A percentile compares a stretch with the other conserved stretches of the same genome.
phyloP scores from a whole-genome alignment of 2,888 invertebrate species.

The Lithophane leautieri region DNA sequence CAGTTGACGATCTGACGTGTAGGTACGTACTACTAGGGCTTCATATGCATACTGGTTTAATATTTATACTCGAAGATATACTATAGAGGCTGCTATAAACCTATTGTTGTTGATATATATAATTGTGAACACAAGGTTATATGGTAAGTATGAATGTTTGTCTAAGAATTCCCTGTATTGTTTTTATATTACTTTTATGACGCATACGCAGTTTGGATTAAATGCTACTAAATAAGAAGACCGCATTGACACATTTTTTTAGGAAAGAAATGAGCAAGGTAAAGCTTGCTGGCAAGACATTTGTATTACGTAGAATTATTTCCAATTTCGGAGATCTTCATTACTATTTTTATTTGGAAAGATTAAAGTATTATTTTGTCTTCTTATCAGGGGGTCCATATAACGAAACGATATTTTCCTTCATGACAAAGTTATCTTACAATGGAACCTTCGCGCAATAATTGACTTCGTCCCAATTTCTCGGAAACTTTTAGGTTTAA shows the following conservation, averaged over 20 bases:
- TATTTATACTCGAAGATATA: conserved; percentile 14
- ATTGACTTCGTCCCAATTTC: conserved; percentile 16
- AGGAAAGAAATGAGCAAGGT: background rate
- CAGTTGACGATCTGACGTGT: conserved; percentile 35
- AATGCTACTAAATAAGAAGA: background rate
- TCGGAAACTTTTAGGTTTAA: conserved; percentile 32
- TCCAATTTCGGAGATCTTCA: conserved; percentile 3
- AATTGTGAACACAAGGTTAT: conserved; percentile 25
- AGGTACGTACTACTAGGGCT: conserved; percentile 6
- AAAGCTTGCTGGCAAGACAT: no score
- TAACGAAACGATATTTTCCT: conserved; percentile 1
- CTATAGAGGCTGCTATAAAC: background rate
- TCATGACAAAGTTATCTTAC: conserved; percentile 6
- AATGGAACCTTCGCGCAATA: background rate
- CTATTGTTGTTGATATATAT: conserved; percentile 16
- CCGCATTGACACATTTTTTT: conserved; percentile 4
- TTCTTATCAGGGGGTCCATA: background rate
- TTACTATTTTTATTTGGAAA: conserved; percentile 1
- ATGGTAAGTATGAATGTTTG: background rate
- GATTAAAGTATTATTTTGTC: background rate
- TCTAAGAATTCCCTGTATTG: background rate
- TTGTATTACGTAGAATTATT: background rate
- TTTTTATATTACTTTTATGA: background rate
- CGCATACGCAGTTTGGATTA: background rate
- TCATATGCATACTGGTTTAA: conserved; percentile 12